phyloP scores from a whole-genome alignment of 2,797 vertebrate genomes.

The Phoeniculus purpureus region DNA sequence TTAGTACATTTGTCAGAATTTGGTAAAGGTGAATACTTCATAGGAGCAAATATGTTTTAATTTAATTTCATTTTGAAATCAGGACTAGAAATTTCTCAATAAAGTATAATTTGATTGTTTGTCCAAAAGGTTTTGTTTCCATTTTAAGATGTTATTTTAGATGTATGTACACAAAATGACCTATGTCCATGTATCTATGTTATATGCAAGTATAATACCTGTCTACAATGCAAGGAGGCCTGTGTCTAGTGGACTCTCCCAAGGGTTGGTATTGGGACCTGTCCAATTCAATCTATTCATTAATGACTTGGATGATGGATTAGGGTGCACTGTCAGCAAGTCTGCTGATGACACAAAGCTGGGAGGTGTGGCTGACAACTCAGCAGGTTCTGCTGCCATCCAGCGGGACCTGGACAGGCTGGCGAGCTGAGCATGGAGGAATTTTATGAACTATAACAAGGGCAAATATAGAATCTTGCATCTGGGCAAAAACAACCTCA shows the following conservation, averaged over 20 bases:
- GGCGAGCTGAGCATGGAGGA: too few species aligned
- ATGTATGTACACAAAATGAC: conserved; percentile 15
- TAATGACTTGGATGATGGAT: too few species aligned
- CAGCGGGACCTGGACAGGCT: too few species aligned
- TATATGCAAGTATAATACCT: neutral
- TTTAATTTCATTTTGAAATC: conserved; percentile 14
- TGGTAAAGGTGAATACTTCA: neutral
- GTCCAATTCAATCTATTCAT: too few species aligned
- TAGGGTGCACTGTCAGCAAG: too few species aligned
- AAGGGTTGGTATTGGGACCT: neutral
- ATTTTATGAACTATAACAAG: too few species aligned
- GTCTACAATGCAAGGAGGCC: neutral
- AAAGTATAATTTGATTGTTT: conserved; percentile 24
- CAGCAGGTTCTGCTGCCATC: too few species aligned
- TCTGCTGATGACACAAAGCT: too few species aligned
- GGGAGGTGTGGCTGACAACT: too few species aligned
- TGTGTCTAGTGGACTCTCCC: too few species aligned
- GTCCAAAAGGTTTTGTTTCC: conserved; percentile 29
- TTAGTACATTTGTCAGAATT: neutral
- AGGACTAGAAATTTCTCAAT: neutral
- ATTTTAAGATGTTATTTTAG: conserved; percentile 16
- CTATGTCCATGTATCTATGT: neutral
- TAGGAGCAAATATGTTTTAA: neutral
- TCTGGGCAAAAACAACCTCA: too few species aligned
- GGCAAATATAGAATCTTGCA: too few species aligned